These are phyloP conservation scores for Paraescarpia echinospica DNA, from an alignment of 1,140 invertebrate genomes.

Conservation along the genomic window DNA sequence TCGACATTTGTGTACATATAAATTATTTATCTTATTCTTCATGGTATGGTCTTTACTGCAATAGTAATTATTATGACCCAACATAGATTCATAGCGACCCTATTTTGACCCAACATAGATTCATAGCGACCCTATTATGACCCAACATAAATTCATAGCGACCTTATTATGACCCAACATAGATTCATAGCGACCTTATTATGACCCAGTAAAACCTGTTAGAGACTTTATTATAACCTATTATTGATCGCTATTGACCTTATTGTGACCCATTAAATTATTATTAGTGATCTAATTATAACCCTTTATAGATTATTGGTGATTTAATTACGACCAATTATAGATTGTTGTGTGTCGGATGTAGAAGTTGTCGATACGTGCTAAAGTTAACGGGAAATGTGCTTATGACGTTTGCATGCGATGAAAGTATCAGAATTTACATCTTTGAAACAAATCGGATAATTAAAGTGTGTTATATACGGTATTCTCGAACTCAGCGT, in stretches of 20 bases:
- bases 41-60: no score
- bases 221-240: not conserved
- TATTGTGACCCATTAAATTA: not conserved
- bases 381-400: not conserved
- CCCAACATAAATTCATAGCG: not conserved
- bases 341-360: not conserved
- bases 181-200: not conserved
- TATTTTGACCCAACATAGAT: not conserved
- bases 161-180: not conserved
- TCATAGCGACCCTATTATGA: not conserved
- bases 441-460: not conserved
- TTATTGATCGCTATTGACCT: not conserved
- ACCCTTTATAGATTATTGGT: not conserved
- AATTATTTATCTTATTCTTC: no score
- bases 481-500: no score
- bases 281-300: not conserved
- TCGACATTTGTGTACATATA: no score
- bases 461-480: not conserved
- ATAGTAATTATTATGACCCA: not conserved
- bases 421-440: not conserved
- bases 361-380: not conserved
- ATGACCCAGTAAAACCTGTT: not conserved
- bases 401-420: not conserved
- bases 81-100: not conserved
- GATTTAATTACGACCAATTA: slow-evolving; percentile 2